A percentile compares a stretch with the other conserved stretches of the same genome.
Conservation (phyloP, 2,113 vertebrate species). For the Todiramphus saurophagus region DNA sequence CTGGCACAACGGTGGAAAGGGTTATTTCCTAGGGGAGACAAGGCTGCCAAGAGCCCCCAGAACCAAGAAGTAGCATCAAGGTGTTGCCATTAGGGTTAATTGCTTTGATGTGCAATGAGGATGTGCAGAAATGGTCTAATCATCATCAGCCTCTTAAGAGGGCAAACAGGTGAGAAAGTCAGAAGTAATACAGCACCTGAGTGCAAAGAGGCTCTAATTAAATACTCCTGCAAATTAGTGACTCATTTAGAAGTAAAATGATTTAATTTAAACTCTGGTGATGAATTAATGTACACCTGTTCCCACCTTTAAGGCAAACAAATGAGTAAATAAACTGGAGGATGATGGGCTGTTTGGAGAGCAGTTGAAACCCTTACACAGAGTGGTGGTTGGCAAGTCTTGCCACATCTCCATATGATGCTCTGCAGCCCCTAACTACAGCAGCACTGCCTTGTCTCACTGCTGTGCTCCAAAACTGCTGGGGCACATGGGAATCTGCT, state of each 20-base stretch:
- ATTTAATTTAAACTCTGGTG: slow-evolving; percentile 66
- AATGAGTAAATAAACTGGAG: slow-evolving; percentile 55
- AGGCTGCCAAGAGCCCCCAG: background rate
- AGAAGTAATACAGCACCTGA: slow-evolving; percentile 67
- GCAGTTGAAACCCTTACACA: background rate
- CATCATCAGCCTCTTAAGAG: slow-evolving; percentile 54
- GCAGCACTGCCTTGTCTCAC: background rate
- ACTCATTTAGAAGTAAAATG: slow-evolving; percentile 75
- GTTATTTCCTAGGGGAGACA: background rate
- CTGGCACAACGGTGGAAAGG: background rate
- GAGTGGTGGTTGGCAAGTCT: background rate
- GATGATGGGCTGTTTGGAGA: slow-evolving; percentile 9
- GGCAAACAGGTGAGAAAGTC: slow-evolving; percentile 70
- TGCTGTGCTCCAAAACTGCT: background rate
- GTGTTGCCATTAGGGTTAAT: slow-evolving; percentile 55
- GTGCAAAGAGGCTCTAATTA: slow-evolving; percentile 71
- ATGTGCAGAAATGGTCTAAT: slow-evolving; percentile 53
- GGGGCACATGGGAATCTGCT: background rate
- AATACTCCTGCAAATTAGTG: slow-evolving; percentile 69
- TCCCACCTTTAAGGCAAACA: slow-evolving; percentile 61
- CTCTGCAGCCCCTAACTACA: background rate
- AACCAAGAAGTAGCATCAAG: background rate
- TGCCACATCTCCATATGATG: background rate
- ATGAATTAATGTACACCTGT: slow-evolving; percentile 76
- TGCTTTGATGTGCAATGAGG: slow-evolving; percentile 28